Base-by-base conservation (phyloP, 2,888 invertebrate species). In the Macrosoma leucophasiata region DNA sequence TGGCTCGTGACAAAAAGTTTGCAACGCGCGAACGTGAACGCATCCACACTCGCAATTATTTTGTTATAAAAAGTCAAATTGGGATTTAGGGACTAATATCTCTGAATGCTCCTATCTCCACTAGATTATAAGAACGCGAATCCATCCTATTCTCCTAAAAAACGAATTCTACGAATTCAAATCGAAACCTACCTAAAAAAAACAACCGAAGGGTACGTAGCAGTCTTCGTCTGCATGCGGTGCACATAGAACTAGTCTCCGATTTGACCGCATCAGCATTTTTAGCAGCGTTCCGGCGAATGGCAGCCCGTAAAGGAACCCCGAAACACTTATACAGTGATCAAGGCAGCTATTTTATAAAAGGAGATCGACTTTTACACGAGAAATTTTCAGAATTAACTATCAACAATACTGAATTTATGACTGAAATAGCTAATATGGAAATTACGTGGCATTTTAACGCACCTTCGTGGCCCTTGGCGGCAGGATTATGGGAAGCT, bases 231-330 rank as follows among this genome's bases (percentile, higher is more conserved):
- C 2, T 34, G 34, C 11, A 6, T 34, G 43, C 39, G 1, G 21
- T 39, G 2, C 43, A 43, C 11, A 9, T 43, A 7, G 39, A 43
- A 12, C 15, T 39, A n/a, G 39, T 39, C 3, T 43, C 43, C 1
- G 39, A 39, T 12, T n/a, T 43, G 6, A 26, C 12, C 2, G 20
- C 39, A 4, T 22, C 32, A 25, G 10, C 36, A 18, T 43, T 43
- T 21, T 7, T 43, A 17, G 34, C 36, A 22, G 39, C 39, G 1
- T 27, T 43, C 1, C 17, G 30, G 10, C 18, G 43, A 13, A 24
- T 43, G 25, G 9, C 26, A 1, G 30, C 36, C 2, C 10, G 40
- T 6, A 13, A 40, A 27, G 37, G 39, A 3, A 12, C 10, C 10
- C 29, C 8, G 23, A 7, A 18, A 7, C 43, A 43, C 19, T 23